phyloP scores from a whole-genome alignment of 2,113 vertebrate genomes.

The Ciconia boyciana region DNA sequence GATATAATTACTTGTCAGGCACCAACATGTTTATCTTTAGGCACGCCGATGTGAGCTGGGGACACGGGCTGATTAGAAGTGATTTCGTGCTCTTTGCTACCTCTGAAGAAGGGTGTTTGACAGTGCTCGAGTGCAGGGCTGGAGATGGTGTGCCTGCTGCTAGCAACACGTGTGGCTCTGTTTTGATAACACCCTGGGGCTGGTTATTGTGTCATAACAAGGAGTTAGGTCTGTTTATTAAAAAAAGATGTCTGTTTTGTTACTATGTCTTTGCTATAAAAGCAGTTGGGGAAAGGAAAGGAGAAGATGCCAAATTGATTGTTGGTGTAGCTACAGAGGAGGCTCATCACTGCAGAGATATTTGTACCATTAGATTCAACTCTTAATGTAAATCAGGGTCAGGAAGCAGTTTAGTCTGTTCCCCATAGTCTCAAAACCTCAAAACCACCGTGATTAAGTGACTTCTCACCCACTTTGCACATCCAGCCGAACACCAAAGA shows the following conservation, averaged over 20 bases:
- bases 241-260: constrained; percentile 19
- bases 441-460: constrained; percentile 15
- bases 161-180: not conserved
- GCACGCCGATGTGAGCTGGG: not conserved
- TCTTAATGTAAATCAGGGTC: not conserved
- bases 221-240: constrained; percentile 20
- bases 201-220: not conserved
- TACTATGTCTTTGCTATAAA: not conserved
- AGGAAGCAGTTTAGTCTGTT: constrained; percentile 24
- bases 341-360: not conserved
- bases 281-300: not conserved
- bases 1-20: constrained; percentile 36
- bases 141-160: not conserved
- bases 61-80: not conserved
- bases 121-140: not conserved
- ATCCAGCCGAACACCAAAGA: not conserved
- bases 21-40: constrained; percentile 37
- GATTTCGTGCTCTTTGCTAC: not conserved
- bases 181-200: constrained; percentile 17
- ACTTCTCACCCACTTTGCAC: constrained; percentile 40
- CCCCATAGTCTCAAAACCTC: constrained; percentile 26
- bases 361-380: not conserved
- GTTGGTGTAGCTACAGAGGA: not conserved
- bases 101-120: not conserved
- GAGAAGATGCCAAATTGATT: not conserved